Evolutionary conservation across 2,888 invertebrate species (phyloP).

Genomic region (Catocala fraxini): DNA sequence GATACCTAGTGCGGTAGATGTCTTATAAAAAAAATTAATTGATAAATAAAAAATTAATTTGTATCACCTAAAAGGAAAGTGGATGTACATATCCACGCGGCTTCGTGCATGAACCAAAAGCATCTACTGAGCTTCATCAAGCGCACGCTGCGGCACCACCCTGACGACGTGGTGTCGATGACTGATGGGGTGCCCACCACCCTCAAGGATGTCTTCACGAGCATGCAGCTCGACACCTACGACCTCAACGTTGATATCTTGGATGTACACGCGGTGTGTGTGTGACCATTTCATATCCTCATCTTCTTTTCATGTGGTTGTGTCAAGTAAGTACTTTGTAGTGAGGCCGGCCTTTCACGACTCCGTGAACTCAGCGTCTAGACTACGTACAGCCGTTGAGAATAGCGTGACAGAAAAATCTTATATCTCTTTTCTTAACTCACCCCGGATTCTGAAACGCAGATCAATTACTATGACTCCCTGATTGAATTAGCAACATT

Average conservation of each 20-base stretch:
- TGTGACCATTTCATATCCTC: background rate
- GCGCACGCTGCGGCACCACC: slow-evolving; percentile 97
- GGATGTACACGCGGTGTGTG: slow-evolving; percentile 98
- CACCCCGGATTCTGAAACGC: too few relatives aligned
- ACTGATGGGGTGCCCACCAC: slow-evolving; percentile 93
- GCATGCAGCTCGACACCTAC: slow-evolving; percentile 98
- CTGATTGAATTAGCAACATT: too few relatives aligned
- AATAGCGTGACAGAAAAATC: too few relatives aligned
- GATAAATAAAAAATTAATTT: background rate
- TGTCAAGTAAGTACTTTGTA: too few relatives aligned
- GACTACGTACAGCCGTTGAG: too few relatives aligned
- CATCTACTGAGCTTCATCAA: slow-evolving; percentile 99
- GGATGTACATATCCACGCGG: slow-evolving; percentile 99
- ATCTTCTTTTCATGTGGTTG: background rate
- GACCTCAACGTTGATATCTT: slow-evolving; percentile 99
- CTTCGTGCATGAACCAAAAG: slow-evolving; percentile 99
- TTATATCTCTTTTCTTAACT: too few relatives aligned
- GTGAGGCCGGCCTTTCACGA: too few relatives aligned
- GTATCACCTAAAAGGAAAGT: slow-evolving; percentile 89
- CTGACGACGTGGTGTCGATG: slow-evolving; percentile 90
- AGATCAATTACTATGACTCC: too few relatives aligned
- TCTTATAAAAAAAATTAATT: background rate
- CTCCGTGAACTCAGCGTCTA: too few relatives aligned
- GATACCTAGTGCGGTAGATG: too few relatives aligned
- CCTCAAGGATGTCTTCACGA: slow-evolving; percentile 97